These are phyloP conservation scores for Pterocles orientalis DNA, from an alignment of 2,113 vertebrate species.

Conservation along the genomic window DNA sequence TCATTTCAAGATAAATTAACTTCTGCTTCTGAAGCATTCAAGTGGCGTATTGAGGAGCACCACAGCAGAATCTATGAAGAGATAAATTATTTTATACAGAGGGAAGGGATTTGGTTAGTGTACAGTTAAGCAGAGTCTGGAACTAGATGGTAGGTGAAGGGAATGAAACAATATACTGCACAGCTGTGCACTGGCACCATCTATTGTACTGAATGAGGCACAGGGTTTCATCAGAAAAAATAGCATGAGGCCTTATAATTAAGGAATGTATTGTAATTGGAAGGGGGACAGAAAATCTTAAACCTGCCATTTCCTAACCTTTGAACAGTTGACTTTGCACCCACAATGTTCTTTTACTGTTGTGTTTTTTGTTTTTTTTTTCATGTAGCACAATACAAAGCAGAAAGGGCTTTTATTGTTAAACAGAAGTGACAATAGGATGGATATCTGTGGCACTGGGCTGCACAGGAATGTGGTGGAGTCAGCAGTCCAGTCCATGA, in stretches of 20 bases:
- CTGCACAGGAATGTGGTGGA: slow-evolving; percentile 24
- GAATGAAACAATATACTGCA: neutral
- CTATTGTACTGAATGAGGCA: neutral
- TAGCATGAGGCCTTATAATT: neutral
- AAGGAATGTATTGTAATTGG: neutral
- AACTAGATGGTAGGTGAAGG: neutral
- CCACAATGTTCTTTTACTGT: neutral
- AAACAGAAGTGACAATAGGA: slow-evolving; percentile 22
- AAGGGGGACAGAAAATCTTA: neutral
- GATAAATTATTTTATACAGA: slow-evolving; percentile 25
- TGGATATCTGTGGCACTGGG: neutral
- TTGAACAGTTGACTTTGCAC: neutral
- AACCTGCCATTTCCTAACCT: slow-evolving; percentile 1
- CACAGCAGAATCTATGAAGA: neutral
- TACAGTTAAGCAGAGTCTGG: neutral
- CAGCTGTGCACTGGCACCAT: slow-evolving; percentile 21
- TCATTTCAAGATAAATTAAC: slow-evolving; percentile 58
- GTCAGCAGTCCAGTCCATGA: slow-evolving; percentile 3
- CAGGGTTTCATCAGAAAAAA: neutral
- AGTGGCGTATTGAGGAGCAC: slow-evolving; percentile 37
- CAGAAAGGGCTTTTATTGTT: neutral
- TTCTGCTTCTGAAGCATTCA: slow-evolving; percentile 47
- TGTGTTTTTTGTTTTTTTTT: neutral
- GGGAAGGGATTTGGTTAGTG: neutral
- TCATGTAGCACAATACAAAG: neutral